Base-by-base conservation (phyloP, 2,888 invertebrate species). In the Pterostichus madidus region DNA sequence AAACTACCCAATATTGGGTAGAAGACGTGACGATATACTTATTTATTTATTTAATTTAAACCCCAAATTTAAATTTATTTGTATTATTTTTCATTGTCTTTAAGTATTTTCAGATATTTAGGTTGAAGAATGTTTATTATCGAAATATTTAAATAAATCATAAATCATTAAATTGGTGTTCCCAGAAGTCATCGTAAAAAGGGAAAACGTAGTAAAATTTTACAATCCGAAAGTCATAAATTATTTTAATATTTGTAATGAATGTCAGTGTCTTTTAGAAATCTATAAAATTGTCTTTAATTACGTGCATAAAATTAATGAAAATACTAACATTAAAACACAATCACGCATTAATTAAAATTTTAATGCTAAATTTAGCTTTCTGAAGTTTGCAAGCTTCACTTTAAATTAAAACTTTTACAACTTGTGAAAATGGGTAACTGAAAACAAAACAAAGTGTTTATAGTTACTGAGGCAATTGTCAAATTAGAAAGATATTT, bases 201-300 rank as follows among this genome's bases (percentile, higher is more conserved):
- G 8, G 68, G 39, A 71, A 71, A 71, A 71, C 17, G 68, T 15
- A 11, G 44, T 71, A 71, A 71, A 71, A 71, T 71, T 71, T 56
- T 44, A 71, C 39, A 44, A 5, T 44, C 44, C 11, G 17, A 71
- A 39, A 13, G 39, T 44, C 68, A 44, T 71, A 71, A 71, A 71
- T 71, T 71, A 71, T 46, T 39, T 71, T 71, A 71, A 71, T 71
- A 71, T 71, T 71, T 44, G 68, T 71, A 71, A 71, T 71, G 68
- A 71, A 71, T 44, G 68, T 71, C 68, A 71, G 68, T 39, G n/a
- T 39, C 39, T 71, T 44, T 71, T 71, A 71, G 68, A 71, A 71
- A 46, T 71, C 44, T 71, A 71, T 71, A 71, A 71, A 71, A 15
- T 15, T 44, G 68, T 17, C 39, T 71, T 71, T 71, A 71, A 71